These are phyloP conservation scores for Mionectes macconnelli DNA, from an alignment of 2,113 vertebrate genomes.

Conservation along the genomic window DNA sequence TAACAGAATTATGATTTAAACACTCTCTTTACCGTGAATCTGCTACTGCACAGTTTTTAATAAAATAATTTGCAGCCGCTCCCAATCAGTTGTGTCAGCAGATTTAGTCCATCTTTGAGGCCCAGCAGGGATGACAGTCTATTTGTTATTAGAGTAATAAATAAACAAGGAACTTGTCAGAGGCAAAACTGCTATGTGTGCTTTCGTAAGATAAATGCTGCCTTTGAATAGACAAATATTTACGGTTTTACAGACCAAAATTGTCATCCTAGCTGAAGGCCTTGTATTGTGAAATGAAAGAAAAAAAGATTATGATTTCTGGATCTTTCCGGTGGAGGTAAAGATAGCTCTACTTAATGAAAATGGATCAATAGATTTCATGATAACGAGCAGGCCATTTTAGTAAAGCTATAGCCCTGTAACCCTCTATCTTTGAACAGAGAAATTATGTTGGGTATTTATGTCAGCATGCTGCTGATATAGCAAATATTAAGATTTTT, in stretches of 20 bases:
- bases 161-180: constrained; percentile 81
- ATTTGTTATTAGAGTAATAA: constrained; percentile 82
- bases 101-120: constrained; percentile 66
- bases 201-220: constrained; percentile 79
- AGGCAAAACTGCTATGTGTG: constrained; percentile 72
- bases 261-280: constrained; percentile 73
- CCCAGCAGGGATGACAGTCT: constrained; percentile 76
- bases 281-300: constrained; percentile 66
- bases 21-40: not conserved
- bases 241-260: constrained; percentile 70
- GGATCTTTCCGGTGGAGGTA: constrained; percentile 31
- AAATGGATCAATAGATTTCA: constrained; percentile 47
- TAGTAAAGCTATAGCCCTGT: not conserved
- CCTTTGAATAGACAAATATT: constrained; percentile 82
- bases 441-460: not conserved
- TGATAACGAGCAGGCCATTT: not conserved
- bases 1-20: constrained; percentile 49
- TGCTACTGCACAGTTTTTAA: constrained; percentile 53
- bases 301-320: constrained; percentile 53
- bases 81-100: constrained; percentile 71
- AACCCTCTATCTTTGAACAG: not conserved
- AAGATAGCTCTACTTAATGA: not conserved
- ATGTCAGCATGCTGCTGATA: not conserved
- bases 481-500: not conserved
- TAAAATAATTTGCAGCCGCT: constrained; percentile 66